Base-by-base conservation (phyloP, 2,797 vertebrate genomes). In the Gallinago solitaria region DNA sequence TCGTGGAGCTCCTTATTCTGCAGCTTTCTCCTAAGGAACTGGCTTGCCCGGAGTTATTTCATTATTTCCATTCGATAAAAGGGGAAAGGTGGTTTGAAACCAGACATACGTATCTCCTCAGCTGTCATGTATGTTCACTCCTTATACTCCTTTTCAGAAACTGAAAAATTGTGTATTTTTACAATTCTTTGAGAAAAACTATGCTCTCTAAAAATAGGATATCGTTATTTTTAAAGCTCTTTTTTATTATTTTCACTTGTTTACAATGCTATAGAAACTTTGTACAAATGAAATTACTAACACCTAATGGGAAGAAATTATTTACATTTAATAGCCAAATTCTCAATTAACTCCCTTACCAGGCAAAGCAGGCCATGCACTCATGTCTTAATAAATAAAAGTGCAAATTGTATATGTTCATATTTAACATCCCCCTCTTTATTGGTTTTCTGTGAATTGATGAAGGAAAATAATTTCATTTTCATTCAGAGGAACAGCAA, bases 291-390 rank as follows among this genome's bases (percentile, higher is more conserved):
- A 69, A 27, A 90, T 83, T 76, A 83, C 47, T 75, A 76, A 88
- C 21, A 91, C 23, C 43, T 87, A 93, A 89, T 20, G 12, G 45
- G 48, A 71, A 95, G 23, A 78, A 83, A 74, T 78, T 27, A 95
- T 92, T 94, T 90, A 90, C 59, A 54, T 76, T 85, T 78, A 71
- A 84, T 82, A 94, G 60, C 21, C 54, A 75, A 87, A 95, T 86
- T 93, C 59, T 95, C 96, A 90, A 95, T 96, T 95, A 94, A 96
- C 64, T 91, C 74, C 67, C 67, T 92, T 87, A 78, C 47, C 16
- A 59, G 48, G 12, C 27, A 94, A 91, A 87, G 74, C 61, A 96
- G 61, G 73, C 57, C 73, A 67, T 21, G 51, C 9, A 83, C 18
- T 73, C 51, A 25, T 35, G n/a, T 57, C 65, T 37, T 90, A 82